Evolutionary conservation across 2,797 vertebrate genomes (phyloP), one percentile per base, ranked within the genome.

Genomic region (Pteropus rufus): DNA sequence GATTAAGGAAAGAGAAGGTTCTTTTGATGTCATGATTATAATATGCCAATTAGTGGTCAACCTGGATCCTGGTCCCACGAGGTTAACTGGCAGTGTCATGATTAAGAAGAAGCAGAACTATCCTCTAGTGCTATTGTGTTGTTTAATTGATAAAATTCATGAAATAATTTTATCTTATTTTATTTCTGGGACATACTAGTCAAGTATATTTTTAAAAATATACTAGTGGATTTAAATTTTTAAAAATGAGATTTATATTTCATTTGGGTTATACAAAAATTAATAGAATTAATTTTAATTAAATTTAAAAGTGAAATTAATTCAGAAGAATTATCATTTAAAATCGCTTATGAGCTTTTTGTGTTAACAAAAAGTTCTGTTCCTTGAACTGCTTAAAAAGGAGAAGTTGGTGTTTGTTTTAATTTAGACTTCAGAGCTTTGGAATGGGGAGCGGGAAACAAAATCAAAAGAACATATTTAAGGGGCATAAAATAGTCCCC

Each of bases 221-320:
- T 49, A 41, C 65, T 60, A 31, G 29, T 80, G 65, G 41, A 19
- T 83, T 89, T 80, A 80, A 75, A 23, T 26, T 67, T 88, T 39
- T 36, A 16, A 62, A 91, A 80, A 29, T 26, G 34, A 46, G 23
- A 11, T 76, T 91, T 91, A 64, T 44, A 3, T 76, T 91, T 91
- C 18, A 58, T 75, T 93, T 83, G 54, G 1, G 11, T 54, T 65
- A 10, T 76, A 88, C 1, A 86, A 90, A 80, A 77, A 34, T 52
- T 67, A 75, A 81, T 72, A 65, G 49, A 89, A 87, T 36, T 88
- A 36, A 65, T 85, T 92, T 95, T 79, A 83, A 90, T 87, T 82
- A 70, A 69, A 73, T 77, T 91, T 77, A 54, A 34, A 92, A 89
- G 46, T 76, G 58, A 89, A 93, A 49, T 85, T 77, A 85, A 77